Evolutionary conservation across 1,140 invertebrate species (phyloP).

Genomic region (Drosophila funebris): DNA sequence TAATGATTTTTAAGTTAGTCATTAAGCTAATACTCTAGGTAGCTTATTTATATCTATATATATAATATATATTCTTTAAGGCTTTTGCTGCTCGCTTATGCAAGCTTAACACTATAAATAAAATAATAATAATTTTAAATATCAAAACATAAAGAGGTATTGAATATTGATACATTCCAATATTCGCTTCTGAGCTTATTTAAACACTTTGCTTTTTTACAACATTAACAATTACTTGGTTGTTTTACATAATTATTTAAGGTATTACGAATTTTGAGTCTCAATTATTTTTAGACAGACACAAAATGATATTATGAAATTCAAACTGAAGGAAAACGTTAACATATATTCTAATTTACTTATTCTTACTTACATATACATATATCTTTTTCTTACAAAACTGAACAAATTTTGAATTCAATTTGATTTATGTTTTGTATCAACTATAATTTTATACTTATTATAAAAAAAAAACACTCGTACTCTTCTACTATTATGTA

Average conservation of each 20-base stretch:
- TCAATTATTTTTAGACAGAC: slow-evolving; percentile 26
- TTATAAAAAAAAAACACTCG: slow-evolving; percentile 50
- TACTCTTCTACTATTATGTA: slow-evolving; percentile 81
- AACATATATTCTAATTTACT: slow-evolving; percentile 4
- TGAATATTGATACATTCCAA: neutral
- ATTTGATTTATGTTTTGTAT: slow-evolving; percentile 50
- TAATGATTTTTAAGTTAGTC: slow-evolving; percentile 24
- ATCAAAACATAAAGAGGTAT: neutral
- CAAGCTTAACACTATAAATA: slow-evolving; percentile 24
- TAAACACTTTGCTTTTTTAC: slow-evolving; percentile 15
- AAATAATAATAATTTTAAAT: neutral
- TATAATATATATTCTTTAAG: neutral
- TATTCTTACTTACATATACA: neutral
- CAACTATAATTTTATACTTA: slow-evolving; percentile 39
- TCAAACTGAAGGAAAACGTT: neutral
- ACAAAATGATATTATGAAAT: slow-evolving; percentile 41
- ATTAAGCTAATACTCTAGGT: neutral
- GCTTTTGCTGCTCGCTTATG: slow-evolving; percentile 37
- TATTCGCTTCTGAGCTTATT: slow-evolving; percentile 11
- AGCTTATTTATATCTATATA: neutral
- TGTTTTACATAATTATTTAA: slow-evolving; percentile 28
- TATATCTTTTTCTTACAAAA: slow-evolving; percentile 16
- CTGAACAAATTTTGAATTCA: slow-evolving; percentile 15
- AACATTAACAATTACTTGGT: slow-evolving; percentile 33
- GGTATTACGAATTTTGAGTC: neutral